These are phyloP conservation scores for Patella pellucida DNA, from an alignment of 2,888 invertebrate genomes.

Conservation along the genomic window DNA sequence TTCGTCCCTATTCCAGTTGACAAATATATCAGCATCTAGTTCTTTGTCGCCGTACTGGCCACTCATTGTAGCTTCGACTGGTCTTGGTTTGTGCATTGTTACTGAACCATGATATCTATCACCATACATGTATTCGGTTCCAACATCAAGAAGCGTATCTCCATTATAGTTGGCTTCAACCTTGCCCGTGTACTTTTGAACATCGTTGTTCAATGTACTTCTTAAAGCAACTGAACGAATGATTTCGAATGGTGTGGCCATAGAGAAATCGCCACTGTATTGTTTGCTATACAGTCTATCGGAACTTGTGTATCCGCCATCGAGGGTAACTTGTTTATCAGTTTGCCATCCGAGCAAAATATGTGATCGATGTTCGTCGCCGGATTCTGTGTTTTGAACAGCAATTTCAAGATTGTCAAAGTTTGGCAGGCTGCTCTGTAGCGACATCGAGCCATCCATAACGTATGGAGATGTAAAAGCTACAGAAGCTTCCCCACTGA, in stretches of 20 bases:
- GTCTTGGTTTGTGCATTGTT: slow-evolving; percentile 32
- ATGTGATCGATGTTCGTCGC: slow-evolving; percentile 20
- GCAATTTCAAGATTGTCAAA: slow-evolving; percentile 29
- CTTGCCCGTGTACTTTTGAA: slow-evolving; percentile 22
- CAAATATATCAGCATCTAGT: slow-evolving; percentile 30
- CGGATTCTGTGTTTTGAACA: slow-evolving; percentile 20
- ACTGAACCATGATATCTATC: slow-evolving; percentile 24
- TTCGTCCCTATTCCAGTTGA: slow-evolving; percentile 45
- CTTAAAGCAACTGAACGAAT: slow-evolving; percentile 22
- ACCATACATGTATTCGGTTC: slow-evolving; percentile 23
- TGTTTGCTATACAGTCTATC: slow-evolving; percentile 15
- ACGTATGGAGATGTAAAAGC: slow-evolving; percentile 21
- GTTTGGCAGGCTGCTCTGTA: slow-evolving; percentile 29
- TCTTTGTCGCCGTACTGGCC: slow-evolving; percentile 31
- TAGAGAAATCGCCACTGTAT: slow-evolving; percentile 19
- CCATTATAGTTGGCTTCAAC: slow-evolving; percentile 38
- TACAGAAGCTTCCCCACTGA: slow-evolving; percentile 24
- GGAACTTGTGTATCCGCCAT: slow-evolving; percentile 24
- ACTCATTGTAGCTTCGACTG: slow-evolving; percentile 33
- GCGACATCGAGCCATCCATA: slow-evolving; percentile 24
- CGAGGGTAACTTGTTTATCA: slow-evolving; percentile 31
- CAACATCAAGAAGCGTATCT: slow-evolving; percentile 34
- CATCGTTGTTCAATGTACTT: slow-evolving; percentile 19
- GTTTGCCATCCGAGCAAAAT: slow-evolving; percentile 36
- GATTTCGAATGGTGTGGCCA: slow-evolving; percentile 38